A percentile compares a stretch with the other conserved stretches of the same genome.
Conservation (phyloP, 2,797 vertebrate genomes). For the Gambelia wislizenii region DNA sequence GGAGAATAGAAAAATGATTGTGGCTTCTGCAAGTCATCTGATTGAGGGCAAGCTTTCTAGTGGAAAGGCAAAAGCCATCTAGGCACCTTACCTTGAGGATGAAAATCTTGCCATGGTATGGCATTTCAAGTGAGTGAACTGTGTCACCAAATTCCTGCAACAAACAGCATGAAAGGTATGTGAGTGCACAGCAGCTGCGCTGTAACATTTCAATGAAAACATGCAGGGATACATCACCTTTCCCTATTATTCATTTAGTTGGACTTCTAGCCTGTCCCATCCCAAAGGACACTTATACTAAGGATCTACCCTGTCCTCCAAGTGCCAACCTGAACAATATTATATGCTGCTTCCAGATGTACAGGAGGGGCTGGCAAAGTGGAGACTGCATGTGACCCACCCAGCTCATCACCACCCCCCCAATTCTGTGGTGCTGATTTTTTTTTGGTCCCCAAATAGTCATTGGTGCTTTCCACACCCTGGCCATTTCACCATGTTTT, state of each 20-base stretch:
- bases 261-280: neutral
- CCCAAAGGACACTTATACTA: neutral
- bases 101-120: constrained; percentile 94
- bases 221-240: neutral
- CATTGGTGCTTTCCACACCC: too few species aligned
- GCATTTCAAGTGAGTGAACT: constrained; percentile 93
- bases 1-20: neutral
- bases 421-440: too few species aligned
- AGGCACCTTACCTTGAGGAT: constrained; percentile 91
- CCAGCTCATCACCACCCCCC: too few species aligned
- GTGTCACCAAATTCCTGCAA: constrained; percentile 90
- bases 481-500: too few species aligned
- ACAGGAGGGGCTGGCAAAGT: neutral
- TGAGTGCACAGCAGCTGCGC: neutral
- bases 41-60: accelerated
- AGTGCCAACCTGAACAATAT: neutral
- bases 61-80: neutral
- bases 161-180: constrained; percentile 4
- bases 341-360: neutral
- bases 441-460: too few species aligned
- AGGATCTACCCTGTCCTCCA: neutral
- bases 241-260: neutral
- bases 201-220: neutral
- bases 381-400: too few species aligned
- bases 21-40: neutral